Conservation (phyloP, 1,140 invertebrate species). For the Drosophila pallidifrons region DNA sequence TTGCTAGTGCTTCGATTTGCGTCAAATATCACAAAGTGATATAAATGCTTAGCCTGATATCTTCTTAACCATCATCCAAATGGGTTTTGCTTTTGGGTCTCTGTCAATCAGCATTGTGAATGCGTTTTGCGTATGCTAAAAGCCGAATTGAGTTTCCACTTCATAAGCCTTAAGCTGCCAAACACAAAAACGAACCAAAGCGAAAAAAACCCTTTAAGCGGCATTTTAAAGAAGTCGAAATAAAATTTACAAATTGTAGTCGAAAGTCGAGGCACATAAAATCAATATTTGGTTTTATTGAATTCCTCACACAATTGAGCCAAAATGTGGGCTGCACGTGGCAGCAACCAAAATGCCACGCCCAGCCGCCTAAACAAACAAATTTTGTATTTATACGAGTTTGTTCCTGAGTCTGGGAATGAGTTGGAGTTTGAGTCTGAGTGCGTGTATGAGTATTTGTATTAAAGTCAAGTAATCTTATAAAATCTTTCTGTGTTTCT, state of each 20-base stretch:
- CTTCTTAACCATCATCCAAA: not conserved
- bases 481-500: conserved; percentile 62
- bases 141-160: conserved; percentile 60
- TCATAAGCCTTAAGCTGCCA: conserved; percentile 38
- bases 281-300: conserved; percentile 36
- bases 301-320: conserved; percentile 37
- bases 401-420: not conserved
- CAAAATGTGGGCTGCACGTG: conserved; percentile 16
- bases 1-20: conserved; percentile 15
- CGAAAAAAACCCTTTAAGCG: conserved; percentile 36
- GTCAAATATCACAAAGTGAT: conserved; percentile 10
- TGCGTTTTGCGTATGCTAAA: conserved; percentile 11
- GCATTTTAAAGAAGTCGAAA: conserved; percentile 57
- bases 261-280: conserved; percentile 21
- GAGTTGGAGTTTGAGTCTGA: conserved; percentile 4
- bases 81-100: conserved; percentile 17
- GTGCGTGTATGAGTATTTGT: conserved; percentile 29
- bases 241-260: conserved; percentile 55
- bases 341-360: conserved; percentile 42
- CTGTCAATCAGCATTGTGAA: conserved; percentile 48
- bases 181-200: too few species aligned
- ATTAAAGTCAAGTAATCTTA: conserved; percentile 73
- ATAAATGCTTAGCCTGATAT: conserved; percentile 10
- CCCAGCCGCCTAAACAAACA: conserved; percentile 66
- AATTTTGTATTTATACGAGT: conserved; percentile 49